Evolutionary conservation across 2,888 invertebrate species (phyloP).

Genomic region (Drosophila birchii): DNA sequence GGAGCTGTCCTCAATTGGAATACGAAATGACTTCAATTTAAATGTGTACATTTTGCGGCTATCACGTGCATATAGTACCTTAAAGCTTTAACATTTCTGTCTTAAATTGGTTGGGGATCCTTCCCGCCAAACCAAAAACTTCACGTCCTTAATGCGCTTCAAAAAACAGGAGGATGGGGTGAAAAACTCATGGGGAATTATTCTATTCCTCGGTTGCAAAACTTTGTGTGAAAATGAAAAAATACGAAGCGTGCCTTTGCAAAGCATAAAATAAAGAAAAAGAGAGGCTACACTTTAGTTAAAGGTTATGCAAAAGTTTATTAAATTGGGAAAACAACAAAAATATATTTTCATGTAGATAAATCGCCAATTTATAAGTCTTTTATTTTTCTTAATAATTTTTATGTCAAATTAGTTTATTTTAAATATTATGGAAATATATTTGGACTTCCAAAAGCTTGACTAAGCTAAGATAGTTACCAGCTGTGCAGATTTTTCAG

Average conservation of each 20-base stretch:
- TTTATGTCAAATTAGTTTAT: not conserved
- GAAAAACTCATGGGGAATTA: conserved; percentile 26
- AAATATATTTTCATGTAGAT: not conserved
- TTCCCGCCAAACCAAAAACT: conserved; percentile 1
- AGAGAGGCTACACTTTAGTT: conserved; percentile 17
- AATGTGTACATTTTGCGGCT: conserved; percentile 10
- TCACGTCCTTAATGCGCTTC: conserved; percentile 59
- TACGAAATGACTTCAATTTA: conserved; percentile 66
- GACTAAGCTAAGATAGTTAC: not conserved
- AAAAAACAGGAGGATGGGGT: conserved; percentile 10
- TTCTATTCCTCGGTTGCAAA: conserved; percentile 33
- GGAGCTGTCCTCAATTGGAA: conserved; percentile 44
- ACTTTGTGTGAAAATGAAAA: conserved; percentile 55
- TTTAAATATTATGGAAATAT: not conserved
- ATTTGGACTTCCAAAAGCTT: not conserved
- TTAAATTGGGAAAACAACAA: not conserved
- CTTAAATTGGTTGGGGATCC: conserved; percentile 11
- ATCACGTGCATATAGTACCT: not conserved
- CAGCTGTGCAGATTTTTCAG: not conserved
- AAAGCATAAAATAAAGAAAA: not conserved
- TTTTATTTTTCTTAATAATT: not conserved
- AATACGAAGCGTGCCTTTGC: conserved; percentile 49
- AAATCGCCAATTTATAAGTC: not conserved
- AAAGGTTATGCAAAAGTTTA: not conserved
- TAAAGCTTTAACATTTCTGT: conserved; percentile 34